Percentiles rank a stretch among this genome's conserved stretches.
Conservation (phyloP, 2,797 vertebrate species). For the Meda fulgida region DNA sequence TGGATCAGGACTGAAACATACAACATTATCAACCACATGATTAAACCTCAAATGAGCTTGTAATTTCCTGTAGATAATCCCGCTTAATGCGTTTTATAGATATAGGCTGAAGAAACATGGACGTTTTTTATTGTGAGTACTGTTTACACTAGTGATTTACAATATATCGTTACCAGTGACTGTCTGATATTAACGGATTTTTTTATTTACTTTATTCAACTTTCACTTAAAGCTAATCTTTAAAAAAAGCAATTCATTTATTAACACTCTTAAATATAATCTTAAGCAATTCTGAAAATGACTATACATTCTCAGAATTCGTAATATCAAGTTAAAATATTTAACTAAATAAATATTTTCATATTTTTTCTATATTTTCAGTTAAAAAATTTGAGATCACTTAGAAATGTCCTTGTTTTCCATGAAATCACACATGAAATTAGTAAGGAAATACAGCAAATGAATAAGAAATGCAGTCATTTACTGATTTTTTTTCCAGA, state of each 20-base stretch:
- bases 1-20: slow-evolving; percentile 70
- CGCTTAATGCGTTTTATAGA: not conserved
- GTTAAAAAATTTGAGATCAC: not conserved
- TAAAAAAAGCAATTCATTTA: not conserved
- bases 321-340: not conserved
- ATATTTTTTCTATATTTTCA: not conserved
- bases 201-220: not conserved
- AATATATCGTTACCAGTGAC: not conserved
- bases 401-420: not conserved
- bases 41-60: not conserved
- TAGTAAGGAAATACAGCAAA: not conserved
- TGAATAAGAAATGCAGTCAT: not conserved
- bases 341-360: not conserved
- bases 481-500: too few species aligned
- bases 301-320: not conserved
- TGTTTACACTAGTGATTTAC: not conserved
- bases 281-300: not conserved
- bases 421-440: not conserved
- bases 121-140: not conserved
- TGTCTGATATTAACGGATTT: not conserved
- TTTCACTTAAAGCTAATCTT: not conserved
- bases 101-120: not conserved
- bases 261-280: not conserved
- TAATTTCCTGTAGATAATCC: not conserved
- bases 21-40: not conserved